Percentiles rank a stretch among this genome's conserved stretches.
phyloP scores from a whole-genome alignment of 2,888 invertebrate genomes.

The Meta bourneti region DNA sequence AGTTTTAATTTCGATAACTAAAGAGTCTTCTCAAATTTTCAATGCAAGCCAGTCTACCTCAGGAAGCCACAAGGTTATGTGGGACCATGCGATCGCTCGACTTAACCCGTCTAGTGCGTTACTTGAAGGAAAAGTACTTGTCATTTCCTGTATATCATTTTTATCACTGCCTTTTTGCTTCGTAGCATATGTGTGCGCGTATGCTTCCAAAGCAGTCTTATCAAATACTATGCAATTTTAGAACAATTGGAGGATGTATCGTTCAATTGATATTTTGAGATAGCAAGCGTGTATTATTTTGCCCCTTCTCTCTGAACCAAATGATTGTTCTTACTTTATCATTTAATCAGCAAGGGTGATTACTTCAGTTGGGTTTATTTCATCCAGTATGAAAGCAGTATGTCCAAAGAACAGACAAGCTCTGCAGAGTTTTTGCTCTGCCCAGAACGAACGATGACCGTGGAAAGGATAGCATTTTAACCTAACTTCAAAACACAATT shows the following conservation, averaged over 20 bases:
- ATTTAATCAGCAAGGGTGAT: neutral
- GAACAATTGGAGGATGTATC: neutral
- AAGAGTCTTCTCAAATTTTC: neutral
- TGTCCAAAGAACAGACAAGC: neutral
- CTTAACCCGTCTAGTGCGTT: neutral
- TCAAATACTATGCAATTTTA: conserved; percentile 62
- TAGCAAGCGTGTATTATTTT: neutral
- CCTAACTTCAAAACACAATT: no score
- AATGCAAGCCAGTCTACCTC: neutral
- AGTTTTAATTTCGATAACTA: neutral
- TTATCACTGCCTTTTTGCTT: conserved; percentile 62
- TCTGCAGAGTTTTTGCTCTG: neutral
- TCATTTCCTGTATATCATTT: conserved; percentile 5
- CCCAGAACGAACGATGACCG: neutral
- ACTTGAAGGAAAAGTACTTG: conserved; percentile 2
- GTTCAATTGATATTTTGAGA: conserved; percentile 13
- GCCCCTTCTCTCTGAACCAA: neutral
- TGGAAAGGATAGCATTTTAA: neutral
- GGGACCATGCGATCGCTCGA: conserved; percentile 7
- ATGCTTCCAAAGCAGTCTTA: conserved; percentile 59
- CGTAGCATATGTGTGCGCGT: conserved; percentile 27
- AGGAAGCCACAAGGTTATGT: conserved; percentile 2
- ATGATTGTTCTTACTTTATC: neutral
- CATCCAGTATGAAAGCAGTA: neutral
- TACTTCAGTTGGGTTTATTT: neutral